A percentile compares a stretch with the other conserved stretches of the same genome.
Evolutionary conservation across 2,797 vertebrate species (phyloP).

Genomic region (Xenentodon cancila): DNA sequence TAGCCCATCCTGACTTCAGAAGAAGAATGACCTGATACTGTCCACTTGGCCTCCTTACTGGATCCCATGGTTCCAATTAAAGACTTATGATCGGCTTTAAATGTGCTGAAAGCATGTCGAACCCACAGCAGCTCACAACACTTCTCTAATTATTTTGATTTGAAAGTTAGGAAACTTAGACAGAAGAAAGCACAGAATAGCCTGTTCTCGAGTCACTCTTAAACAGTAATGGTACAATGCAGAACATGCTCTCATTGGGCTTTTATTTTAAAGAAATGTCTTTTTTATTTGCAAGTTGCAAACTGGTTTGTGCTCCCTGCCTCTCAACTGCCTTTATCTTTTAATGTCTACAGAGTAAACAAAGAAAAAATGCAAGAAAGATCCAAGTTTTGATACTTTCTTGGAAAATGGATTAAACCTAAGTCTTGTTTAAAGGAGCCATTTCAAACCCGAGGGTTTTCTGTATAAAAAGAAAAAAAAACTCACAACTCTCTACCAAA

Average conservation of each 20-base stretch:
- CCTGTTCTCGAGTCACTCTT: slow-evolving; percentile 1
- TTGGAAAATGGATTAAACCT: too few relatives aligned
- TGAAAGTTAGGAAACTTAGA: slow-evolving; percentile 12
- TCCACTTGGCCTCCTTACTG: slow-evolving; percentile 40
- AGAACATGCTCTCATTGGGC: not conserved
- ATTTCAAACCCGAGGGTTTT: too few relatives aligned
- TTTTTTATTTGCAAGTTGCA: not conserved
- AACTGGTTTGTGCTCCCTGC: too few relatives aligned
- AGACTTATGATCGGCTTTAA: slow-evolving; percentile 46
- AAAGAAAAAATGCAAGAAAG: too few relatives aligned
- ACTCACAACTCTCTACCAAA: too few relatives aligned
- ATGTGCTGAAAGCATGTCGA: slow-evolving; percentile 29
- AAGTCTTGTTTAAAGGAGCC: too few relatives aligned
- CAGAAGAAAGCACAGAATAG: not conserved
- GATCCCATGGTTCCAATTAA: slow-evolving; percentile 59
- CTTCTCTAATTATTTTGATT: slow-evolving; percentile 14
- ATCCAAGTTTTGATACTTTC: too few relatives aligned
- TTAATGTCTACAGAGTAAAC: too few relatives aligned
- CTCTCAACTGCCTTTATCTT: too few relatives aligned
- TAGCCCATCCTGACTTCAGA: slow-evolving; percentile 27
- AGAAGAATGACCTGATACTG: slow-evolving; percentile 52
- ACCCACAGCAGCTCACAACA: slow-evolving; percentile 10
- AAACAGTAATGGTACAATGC: not conserved
- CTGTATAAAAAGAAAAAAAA: too few relatives aligned
- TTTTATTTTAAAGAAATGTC: too few relatives aligned